Evolutionary conservation across 2,797 vertebrate species (phyloP), one percentile per base, ranked within the genome.

Genomic region (Hippocampus kuda): DNA sequence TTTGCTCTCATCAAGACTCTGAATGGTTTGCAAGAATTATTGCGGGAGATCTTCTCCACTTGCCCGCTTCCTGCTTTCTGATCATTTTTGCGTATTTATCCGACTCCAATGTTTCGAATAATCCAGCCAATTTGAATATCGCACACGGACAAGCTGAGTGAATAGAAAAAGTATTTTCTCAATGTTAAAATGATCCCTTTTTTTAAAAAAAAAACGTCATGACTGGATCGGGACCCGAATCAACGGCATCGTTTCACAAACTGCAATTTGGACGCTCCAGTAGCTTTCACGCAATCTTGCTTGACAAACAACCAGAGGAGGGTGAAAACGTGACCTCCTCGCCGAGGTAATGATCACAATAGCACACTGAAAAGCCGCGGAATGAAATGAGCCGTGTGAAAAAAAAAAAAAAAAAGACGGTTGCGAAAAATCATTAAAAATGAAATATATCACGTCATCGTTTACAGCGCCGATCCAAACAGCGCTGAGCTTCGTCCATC

Each of bases 11-110:
- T 34, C 53, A 59, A 67, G 44, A 72, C 74, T 78, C 72, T 66
- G 74, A 79, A 83, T 79, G 67, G 67, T 68, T 75, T 79, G 70
- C 64, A 57, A 27, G 71, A 73, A 72, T 69, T 77, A 75, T 74
- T 74, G 71, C 70, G 74, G 74, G 67, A 77, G 63, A 78, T 75
- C 65, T 59, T 80, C 53, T 67, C 73, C 34, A 6, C 34, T 34
- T 34, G 34, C 34, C 34, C 34, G 34, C 34, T 34, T 34, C 34
- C 6, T 7, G 34, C 6, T 38, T 38, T 38, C 34, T 38, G 34
- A 38, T 38, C 1, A 38, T 16, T 48, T 48, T 48, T 16, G 13
- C 15, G 5, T 48, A 48, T 48, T 48, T 48, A 48, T 48, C 16
- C 15, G 15, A 48, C 46, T 48, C 46, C 44, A 13, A 46, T 46